Base-by-base conservation (phyloP, 1,140 invertebrate genomes). In the Polypedilum pembai region DNA sequence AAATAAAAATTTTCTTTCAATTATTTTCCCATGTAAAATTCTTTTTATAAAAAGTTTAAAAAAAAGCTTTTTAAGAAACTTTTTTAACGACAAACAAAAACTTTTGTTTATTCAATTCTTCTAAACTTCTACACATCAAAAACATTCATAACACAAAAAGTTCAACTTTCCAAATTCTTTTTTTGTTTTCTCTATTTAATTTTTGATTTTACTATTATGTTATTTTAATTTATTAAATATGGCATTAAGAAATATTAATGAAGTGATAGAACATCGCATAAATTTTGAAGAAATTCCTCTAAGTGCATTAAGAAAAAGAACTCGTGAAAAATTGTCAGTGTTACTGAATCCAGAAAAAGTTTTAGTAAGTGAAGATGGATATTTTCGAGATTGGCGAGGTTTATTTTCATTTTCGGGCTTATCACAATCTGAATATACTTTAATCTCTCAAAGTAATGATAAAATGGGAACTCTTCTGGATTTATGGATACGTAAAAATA, bases 341-440 rank as follows among this genome's bases (percentile, higher is more conserved):
- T 79, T 87, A 76, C 78, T 90, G 8, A 90, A 90, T 80, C 85
- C 87, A 17, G 79, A 78, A 41, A 90, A 89, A 84, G 78, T 86
- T 4, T 79, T 90, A 74, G 85, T 83, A 3, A 84, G 83, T 0
- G 83, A 86, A 73, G 83, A 86, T 78, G 85, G 85, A 5, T 80
- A 87, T 56, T 82, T 83, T 72, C 88, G 89, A 75, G 88, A 91
- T 80, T 91, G 89, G 89, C 83, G 87, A 76, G 90, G 90, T 20
- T 78, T 91, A 7, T 88, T 86, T 0, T 83, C 87, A 75, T 77
- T 88, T 63, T 80, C 82, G 41, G 80, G 80, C 0, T 76, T 87
- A 12, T 74, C 77, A 15, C 80, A 79, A 41, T 81, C 83, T 74
- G 63, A 79, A 40, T 78, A 84, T 33, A 82, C 83, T 40, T 79